phyloP scores from a whole-genome alignment of 2,888 invertebrate genomes.

The Amphipoea lucens region DNA sequence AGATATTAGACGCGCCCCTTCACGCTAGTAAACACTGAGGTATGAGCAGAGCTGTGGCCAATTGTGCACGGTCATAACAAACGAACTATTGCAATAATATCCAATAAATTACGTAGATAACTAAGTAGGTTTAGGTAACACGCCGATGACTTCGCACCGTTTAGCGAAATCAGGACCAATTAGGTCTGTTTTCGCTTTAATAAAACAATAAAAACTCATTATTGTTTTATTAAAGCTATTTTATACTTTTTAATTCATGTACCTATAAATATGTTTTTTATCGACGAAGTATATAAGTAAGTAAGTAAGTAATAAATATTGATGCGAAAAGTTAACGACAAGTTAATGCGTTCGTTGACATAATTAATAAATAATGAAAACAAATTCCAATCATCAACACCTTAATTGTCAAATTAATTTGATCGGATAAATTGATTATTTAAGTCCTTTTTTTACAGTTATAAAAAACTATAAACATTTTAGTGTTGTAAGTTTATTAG shows the following conservation, averaged over 20 bases:
- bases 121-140: not conserved
- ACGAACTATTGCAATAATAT: slow-evolving; percentile 12
- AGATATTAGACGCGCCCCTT: slow-evolving; percentile 46
- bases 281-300: not conserved
- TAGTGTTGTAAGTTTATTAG: not conserved
- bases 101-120: not conserved
- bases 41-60: slow-evolving; percentile 36
- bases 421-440: not conserved
- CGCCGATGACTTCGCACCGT: not conserved
- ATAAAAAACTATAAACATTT: not conserved
- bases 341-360: slow-evolving; percentile 25
- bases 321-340: slow-evolving; percentile 17
- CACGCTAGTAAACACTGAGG: slow-evolving; percentile 36
- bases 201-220: not conserved
- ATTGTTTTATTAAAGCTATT: slow-evolving; percentile 7
- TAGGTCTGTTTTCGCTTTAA: not conserved
- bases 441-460: not conserved
- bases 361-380: slow-evolving; percentile 17
- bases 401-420: not conserved
- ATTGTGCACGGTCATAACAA: slow-evolving; percentile 40
- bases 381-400: slow-evolving; percentile 21
- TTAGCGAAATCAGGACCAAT: slow-evolving; percentile 22
- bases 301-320: slow-evolving; percentile 6
- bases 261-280: slow-evolving; percentile 5
- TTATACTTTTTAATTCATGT: slow-evolving; percentile 16